These are phyloP conservation scores for Passer montanus DNA, from an alignment of 2,113 vertebrate genomes.

Conservation along the genomic window DNA sequence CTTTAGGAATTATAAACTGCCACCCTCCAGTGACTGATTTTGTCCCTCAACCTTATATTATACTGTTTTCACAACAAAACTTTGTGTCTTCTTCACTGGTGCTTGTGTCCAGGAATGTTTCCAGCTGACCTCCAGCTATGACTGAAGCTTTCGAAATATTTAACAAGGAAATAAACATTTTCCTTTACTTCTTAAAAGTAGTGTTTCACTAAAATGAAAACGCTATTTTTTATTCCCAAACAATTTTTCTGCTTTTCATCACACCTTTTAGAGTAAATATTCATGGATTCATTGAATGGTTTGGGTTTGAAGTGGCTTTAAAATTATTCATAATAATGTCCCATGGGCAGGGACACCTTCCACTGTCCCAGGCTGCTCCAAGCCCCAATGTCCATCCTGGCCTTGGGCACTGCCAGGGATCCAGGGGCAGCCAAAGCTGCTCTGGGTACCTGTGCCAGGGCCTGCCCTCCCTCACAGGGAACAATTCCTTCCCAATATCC, in stretches of 20 bases:
- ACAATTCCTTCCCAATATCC: not conserved
- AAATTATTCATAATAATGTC: not conserved
- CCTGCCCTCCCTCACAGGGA: rapidly evolving
- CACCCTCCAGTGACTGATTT: not conserved
- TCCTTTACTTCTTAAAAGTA: not conserved
- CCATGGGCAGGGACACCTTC: not conserved
- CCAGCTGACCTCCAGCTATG: not conserved
- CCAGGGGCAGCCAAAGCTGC: not conserved
- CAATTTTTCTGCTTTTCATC: not conserved
- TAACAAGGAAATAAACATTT: not conserved
- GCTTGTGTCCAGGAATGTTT: not conserved
- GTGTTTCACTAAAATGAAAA: not conserved
- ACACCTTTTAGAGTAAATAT: not conserved
- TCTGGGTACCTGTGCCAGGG: not conserved
- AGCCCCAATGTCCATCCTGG: rapidly evolving
- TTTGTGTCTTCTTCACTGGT: not conserved
- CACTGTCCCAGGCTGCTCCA: rapidly evolving
- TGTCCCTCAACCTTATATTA: not conserved
- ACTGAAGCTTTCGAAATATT: not conserved
- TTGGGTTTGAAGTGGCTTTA: not conserved
- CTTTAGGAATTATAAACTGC: not conserved
- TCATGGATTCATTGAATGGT: not conserved
- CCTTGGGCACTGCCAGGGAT: not conserved
- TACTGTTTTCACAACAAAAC: not conserved
- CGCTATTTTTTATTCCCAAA: not conserved